These are phyloP conservation scores for Exocentrus adspersus DNA, from an alignment of 2,888 invertebrate genomes.

Conservation along the genomic window DNA sequence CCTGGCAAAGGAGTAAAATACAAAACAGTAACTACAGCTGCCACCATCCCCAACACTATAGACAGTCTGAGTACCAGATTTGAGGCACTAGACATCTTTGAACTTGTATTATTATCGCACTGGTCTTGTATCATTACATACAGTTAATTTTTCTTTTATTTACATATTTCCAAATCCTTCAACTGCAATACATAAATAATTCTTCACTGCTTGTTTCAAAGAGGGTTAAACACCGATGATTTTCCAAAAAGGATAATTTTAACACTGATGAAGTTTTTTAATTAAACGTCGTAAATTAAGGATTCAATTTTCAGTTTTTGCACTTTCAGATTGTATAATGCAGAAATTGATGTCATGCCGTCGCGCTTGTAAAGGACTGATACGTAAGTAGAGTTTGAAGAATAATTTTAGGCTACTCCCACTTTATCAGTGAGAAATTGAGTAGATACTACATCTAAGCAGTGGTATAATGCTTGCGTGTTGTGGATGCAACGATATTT, in stretches of 20 bases:
- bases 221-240: no score
- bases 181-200: no score
- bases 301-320: no score
- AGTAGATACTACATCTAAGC: background rate
- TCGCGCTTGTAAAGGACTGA: background rate
- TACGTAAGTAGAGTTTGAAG: background rate
- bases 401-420: slow-evolving; percentile 4
- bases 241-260: slow-evolving; percentile 1
- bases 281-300: no score
- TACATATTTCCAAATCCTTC: background rate
- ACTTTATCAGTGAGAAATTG: background rate
- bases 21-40: slow-evolving; percentile 75
- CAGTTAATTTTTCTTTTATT: background rate
- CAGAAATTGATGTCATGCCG: no score
- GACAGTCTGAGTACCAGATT: slow-evolving; percentile 73
- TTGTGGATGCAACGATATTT: background rate
- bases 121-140: slow-evolving; percentile 15
- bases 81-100: slow-evolving; percentile 14
- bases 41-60: slow-evolving; percentile 72
- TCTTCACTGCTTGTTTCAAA: no score
- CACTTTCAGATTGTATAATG: no score
- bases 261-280: no score
- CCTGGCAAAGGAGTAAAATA: slow-evolving; percentile 80
- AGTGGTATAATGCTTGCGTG: background rate
- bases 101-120: background rate